These are phyloP conservation scores for Chromis chromis DNA, from an alignment of 2,797 vertebrate genomes.

Conservation along the genomic window DNA sequence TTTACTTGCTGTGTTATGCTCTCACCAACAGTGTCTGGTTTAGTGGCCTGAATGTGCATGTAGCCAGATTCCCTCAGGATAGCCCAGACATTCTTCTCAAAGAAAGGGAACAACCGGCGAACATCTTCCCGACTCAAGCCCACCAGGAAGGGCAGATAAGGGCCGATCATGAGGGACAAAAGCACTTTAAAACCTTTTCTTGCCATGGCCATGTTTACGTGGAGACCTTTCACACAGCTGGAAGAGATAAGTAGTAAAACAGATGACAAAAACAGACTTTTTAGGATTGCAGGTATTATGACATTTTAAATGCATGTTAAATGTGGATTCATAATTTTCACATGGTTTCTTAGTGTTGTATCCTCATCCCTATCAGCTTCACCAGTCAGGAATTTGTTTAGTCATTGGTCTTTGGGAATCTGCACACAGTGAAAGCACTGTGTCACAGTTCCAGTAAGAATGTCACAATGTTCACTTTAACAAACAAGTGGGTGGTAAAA, in stretches of 20 bases:
- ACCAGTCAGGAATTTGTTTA: constrained; percentile 34
- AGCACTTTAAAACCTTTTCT: constrained; percentile 47
- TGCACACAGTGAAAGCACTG: constrained; percentile 30
- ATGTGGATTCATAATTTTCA: not conserved
- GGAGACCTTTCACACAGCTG: constrained; percentile 89
- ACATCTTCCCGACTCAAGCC: constrained; percentile 88
- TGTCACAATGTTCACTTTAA: constrained; percentile 42
- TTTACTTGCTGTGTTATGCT: not conserved
- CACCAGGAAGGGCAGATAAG: constrained; percentile 89
- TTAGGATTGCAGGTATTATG: not conserved
- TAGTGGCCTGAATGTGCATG: constrained; percentile 91
- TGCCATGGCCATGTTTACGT: constrained; percentile 81
- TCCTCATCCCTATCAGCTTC: not conserved
- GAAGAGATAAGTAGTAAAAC: constrained; percentile 11
- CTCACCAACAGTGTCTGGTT: constrained; percentile 91
- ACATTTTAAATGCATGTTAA: not conserved
- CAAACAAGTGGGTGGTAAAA: constrained; percentile 10
- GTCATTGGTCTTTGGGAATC: constrained; percentile 25
- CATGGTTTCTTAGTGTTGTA: not conserved
- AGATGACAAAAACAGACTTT: not conserved
- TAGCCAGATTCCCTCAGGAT: constrained; percentile 87
- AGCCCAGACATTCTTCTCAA: constrained; percentile 84
- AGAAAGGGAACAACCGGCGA: constrained; percentile 84
- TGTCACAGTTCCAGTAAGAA: constrained; percentile 29
- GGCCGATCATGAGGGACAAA: constrained; percentile 83